A percentile compares a stretch with the other conserved stretches of the same genome.
These are phyloP conservation scores for Sebastes fasciatus DNA, from an alignment of 2,113 vertebrate genomes.

Conservation along the genomic window DNA sequence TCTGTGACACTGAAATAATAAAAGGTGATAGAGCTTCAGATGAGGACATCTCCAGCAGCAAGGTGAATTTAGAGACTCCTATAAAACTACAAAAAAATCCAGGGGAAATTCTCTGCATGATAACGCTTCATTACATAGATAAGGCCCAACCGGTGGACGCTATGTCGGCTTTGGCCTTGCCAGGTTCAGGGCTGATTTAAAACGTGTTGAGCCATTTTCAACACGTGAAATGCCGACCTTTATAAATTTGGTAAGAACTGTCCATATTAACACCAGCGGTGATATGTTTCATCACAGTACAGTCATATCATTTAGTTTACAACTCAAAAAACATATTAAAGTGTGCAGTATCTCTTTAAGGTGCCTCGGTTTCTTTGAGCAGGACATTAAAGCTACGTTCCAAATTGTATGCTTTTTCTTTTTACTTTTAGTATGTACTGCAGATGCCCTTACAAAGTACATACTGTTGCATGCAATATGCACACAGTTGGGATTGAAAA, in stretches of 20 bases:
- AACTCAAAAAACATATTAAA: not conserved
- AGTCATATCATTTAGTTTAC: not conserved
- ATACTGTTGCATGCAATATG: too few species aligned
- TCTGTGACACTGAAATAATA: slow-evolving; percentile 22
- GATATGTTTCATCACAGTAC: not conserved
- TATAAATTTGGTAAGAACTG: not conserved
- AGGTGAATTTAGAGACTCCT: not conserved
- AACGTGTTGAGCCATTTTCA: not conserved
- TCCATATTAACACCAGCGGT: not conserved
- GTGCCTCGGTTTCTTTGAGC: not conserved
- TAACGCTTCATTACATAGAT: not conserved
- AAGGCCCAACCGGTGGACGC: not conserved
- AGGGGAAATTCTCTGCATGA: not conserved
- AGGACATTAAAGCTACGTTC: not conserved
- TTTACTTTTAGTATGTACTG: too few species aligned
- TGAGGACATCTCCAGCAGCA: not conserved
- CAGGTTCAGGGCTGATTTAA: not conserved
- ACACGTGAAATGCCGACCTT: not conserved
- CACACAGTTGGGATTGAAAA: too few species aligned
- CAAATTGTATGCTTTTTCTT: too few species aligned
- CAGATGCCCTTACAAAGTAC: too few species aligned
- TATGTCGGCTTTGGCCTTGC: not conserved
- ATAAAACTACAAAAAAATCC: not conserved
- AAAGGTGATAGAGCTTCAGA: not conserved
- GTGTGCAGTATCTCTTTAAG: not conserved